Evolutionary conservation across 92 coral and sea anemone species (phyloP), one percentile per base, ranked within the genome.

Genomic region (Phenganax subtilis): DNA sequence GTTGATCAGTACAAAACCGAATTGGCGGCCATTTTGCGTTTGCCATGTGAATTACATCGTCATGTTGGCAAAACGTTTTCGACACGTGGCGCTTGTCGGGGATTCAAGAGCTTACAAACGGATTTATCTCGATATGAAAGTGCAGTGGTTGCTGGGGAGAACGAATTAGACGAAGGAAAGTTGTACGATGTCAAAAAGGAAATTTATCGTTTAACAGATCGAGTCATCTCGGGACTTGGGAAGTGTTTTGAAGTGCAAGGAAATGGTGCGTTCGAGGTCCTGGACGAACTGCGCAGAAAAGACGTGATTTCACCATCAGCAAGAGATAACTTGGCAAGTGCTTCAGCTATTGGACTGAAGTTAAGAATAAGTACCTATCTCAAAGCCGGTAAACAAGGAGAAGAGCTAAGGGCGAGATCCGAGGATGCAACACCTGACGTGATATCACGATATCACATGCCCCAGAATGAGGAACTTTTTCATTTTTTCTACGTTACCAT

Each of bases 191-290:
- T 69, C 3, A 69, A 69, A 54, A 69, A 69, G 12, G 74, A 69
- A 27, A 69, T 69, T 29, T 76, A 76, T 59, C 81, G 81, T 17
- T 76, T 76, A 54, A 58, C 81, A 6, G 81, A 76, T 52, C 81
- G 81, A 31, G 81, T 76, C n/a, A 1, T 59, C 6, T 20, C 81
- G 11, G 81, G 51, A 14, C 55, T 76, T 1, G 81, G 70, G 27
- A 76, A 57, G 47, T 59, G 70, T 76, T 76, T 15, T 58, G 9
- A 54, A 1, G 56, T 76, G 5, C 28, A 59, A 3, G 69, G 14
- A 15, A 76, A 25, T 57, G 81, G 81, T 15, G 70, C 70, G 12
- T 76, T 76, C n/a, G 81, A 75, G 16, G 28, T 75, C 9, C 80
- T 75, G 9, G 80, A 55, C 47, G 73, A 29, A 68, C 15, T 68